phyloP scores from a whole-genome alignment of 2,888 invertebrate species.

The Tholera decimalis region DNA sequence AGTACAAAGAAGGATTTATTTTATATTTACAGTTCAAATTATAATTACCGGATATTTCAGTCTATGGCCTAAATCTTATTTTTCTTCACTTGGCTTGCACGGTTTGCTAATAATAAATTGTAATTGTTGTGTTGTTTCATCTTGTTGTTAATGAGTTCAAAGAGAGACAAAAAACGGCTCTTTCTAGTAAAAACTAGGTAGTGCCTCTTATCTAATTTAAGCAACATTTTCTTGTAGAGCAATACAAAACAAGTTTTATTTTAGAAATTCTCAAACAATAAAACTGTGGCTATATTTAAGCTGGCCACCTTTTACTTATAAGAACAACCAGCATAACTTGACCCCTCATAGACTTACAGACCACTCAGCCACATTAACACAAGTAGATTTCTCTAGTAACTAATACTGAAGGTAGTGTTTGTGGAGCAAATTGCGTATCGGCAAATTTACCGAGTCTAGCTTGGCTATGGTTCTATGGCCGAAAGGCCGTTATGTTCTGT shows the following conservation, averaged over 20 bases:
- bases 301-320: background rate
- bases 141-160: too few species aligned
- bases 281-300: conserved; percentile 4
- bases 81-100: too few species aligned
- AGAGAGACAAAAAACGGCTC: background rate
- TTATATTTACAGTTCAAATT: background rate
- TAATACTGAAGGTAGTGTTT: conserved; percentile 69
- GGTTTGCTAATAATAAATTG: too few species aligned
- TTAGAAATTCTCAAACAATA: conserved; percentile 1
- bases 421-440: conserved; percentile 82
- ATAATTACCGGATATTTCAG: background rate
- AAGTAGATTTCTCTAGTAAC: conserved; percentile 65
- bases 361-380: conserved; percentile 48
- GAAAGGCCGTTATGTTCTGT: conserved; percentile 79
- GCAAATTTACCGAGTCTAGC: conserved; percentile 80
- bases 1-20: background rate
- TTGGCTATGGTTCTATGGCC: conserved; percentile 42
- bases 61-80: too few species aligned
- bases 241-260: conserved; percentile 21
- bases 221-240: background rate
- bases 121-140: too few species aligned
- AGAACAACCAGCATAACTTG: conserved; percentile 6
- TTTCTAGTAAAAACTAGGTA: background rate
- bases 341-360: conserved; percentile 15
- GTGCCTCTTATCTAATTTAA: background rate